Percentiles rank a stretch among this genome's conserved stretches.
phyloP scores from a whole-genome alignment of 2,888 invertebrate species.

The Cordilura impudica region DNA sequence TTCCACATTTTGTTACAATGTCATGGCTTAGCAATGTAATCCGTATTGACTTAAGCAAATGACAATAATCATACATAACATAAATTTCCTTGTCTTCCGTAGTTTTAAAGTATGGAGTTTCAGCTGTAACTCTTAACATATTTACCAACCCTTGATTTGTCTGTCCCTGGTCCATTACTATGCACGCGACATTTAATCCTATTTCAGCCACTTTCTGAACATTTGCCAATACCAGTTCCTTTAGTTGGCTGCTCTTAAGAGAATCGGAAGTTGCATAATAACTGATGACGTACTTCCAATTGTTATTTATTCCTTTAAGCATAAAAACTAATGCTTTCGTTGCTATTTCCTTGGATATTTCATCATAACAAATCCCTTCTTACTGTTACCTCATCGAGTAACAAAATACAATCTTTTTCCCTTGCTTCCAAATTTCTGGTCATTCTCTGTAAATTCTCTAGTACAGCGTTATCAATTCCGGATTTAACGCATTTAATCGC shows the following conservation, averaged over 20 bases:
- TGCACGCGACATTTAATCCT: not conserved
- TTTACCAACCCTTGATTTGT: not conserved
- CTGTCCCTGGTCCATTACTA: not conserved
- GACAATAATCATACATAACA: not conserved
- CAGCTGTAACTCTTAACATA: no score
- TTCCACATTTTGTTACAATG: not conserved
- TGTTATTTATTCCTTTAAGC: not conserved
- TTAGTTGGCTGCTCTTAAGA: no score
- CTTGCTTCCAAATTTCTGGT: not conserved
- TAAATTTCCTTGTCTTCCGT: not conserved
- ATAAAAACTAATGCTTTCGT: not conserved
- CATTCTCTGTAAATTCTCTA: no score
- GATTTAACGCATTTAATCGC: not conserved
- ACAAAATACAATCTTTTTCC: not conserved
- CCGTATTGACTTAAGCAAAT: not conserved
- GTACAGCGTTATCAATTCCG: not conserved
- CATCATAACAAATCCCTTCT: not conserved
- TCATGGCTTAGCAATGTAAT: not conserved
- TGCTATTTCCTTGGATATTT: not conserved
- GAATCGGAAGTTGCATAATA: not conserved
- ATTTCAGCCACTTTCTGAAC: not conserved
- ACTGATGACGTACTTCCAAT: not conserved
- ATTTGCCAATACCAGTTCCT: no score
- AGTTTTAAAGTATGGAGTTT: not conserved
- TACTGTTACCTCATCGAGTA: not conserved